phyloP scores from a whole-genome alignment of 2,888 invertebrate species.

The Cylindroiulus punctatus region DNA sequence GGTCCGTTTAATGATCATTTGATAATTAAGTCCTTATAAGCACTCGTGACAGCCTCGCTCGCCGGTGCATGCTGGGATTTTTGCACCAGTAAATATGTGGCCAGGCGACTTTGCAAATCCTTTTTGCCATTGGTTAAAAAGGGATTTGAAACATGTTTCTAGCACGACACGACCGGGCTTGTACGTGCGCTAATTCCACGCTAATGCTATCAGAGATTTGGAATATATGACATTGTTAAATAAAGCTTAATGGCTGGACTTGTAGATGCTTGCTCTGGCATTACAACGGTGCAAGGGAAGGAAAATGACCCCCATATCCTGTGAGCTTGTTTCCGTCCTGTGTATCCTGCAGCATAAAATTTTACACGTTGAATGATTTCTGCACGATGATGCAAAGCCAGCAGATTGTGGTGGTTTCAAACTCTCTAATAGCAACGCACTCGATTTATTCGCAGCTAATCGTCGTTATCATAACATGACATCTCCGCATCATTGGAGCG shows the following conservation, averaged over 20 bases:
- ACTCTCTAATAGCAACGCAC: not conserved
- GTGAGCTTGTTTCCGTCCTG: not conserved
- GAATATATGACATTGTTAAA: conserved; percentile 37
- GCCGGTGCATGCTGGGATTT: not conserved
- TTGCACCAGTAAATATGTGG: not conserved
- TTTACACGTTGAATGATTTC: not conserved
- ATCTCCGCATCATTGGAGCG: not conserved
- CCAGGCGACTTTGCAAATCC: not conserved
- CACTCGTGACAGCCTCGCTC: conserved; percentile 11
- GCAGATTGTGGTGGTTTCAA: not conserved
- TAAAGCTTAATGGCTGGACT: conserved; percentile 23
- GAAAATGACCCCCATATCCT: not conserved
- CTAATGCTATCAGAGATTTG: conserved; percentile 28
- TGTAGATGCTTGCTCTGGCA: no score
- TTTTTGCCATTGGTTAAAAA: not conserved
- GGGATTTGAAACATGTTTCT: not conserved
- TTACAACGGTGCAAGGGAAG: not conserved
- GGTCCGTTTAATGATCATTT: conserved; percentile 38
- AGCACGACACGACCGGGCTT: not conserved
- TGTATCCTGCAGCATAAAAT: not conserved
- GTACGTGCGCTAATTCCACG: conserved; percentile 7
- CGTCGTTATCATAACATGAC: not conserved
- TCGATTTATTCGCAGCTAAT: not conserved
- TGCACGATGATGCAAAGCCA: conserved; percentile 2
- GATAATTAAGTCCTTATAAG: conserved; percentile 38